phyloP scores from a whole-genome alignment of 2,888 invertebrate species.

The Pycnomerus fuliginosus region DNA sequence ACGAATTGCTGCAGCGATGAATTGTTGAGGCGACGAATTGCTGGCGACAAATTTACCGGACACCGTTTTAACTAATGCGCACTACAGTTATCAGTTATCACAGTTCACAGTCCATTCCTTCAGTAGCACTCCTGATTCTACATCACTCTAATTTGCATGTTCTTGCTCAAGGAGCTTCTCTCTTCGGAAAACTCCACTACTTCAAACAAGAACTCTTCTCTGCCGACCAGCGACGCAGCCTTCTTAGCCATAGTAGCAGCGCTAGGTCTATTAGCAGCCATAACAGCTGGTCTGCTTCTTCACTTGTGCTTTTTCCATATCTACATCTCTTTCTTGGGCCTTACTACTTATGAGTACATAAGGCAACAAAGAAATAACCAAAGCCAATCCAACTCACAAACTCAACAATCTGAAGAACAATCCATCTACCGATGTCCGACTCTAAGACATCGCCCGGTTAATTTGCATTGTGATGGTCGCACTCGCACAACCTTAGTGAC shows the following conservation, averaged over 20 bases:
- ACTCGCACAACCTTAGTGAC: constrained; percentile 46
- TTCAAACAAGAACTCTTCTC: constrained; percentile 33
- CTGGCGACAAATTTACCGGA: no score
- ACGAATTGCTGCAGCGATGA: no score
- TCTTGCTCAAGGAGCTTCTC: constrained; percentile 8
- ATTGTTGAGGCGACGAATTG: no score
- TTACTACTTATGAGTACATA: constrained; percentile 91
- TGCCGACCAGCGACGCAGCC: constrained; percentile 58
- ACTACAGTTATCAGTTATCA: no score
- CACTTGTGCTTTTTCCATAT: constrained; percentile 88
- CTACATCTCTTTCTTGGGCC: constrained; percentile 79
- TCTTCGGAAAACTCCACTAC: constrained; percentile 31
- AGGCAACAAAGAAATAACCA: constrained; percentile 55
- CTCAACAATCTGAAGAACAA: constrained; percentile 30
- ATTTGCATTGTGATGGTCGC: constrained; percentile 25
- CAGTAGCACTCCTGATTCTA: no score
- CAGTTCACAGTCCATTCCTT: no score
- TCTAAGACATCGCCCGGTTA: constrained; percentile 26
- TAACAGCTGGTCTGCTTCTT: constrained; percentile 73
- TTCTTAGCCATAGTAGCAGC: constrained; percentile 62
- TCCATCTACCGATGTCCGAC: constrained; percentile 26
- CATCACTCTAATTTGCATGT: no score
- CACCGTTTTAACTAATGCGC: no score
- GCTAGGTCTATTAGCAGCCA: constrained; percentile 70
- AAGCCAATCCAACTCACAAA: constrained; percentile 30